Conservation (phyloP, 2,888 invertebrate genomes). For the Eupelmus urozonus region DNA sequence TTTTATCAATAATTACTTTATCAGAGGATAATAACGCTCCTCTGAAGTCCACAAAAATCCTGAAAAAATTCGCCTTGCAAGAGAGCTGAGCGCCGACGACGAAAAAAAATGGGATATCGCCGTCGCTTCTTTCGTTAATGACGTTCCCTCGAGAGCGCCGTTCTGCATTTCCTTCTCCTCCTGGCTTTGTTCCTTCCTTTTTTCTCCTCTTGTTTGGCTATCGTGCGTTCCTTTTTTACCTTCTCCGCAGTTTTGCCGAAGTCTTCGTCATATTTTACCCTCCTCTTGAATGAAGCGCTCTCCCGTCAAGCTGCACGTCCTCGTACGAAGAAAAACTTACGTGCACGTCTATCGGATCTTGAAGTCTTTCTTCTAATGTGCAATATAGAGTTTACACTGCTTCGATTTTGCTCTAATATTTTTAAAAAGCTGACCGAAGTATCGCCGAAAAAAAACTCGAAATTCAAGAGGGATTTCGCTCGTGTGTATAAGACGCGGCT, state of each 20-base stretch:
- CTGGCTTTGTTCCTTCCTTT: slow-evolving; percentile 6
- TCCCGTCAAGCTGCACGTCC: slow-evolving; percentile 38
- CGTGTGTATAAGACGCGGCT: no score
- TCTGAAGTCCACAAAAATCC: slow-evolving; percentile 16
- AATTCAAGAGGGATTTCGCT: no score
- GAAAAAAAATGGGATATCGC: slow-evolving; percentile 24
- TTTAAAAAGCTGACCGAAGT: no score
- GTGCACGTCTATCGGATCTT: no score
- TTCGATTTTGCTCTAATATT: no score
- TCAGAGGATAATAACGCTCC: slow-evolving; percentile 6
- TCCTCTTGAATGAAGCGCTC: slow-evolving; percentile 32
- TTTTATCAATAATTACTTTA: not conserved
- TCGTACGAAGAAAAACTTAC: not conserved
- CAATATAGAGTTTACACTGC: no score
- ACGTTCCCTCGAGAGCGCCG: slow-evolving; percentile 37
- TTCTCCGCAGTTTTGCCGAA: not conserved
- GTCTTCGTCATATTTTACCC: slow-evolving; percentile 41
- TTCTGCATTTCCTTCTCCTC: not conserved
- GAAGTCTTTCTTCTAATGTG: no score
- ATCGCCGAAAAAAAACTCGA: no score
- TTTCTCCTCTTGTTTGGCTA: slow-evolving; percentile 31
- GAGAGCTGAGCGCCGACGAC: not conserved
- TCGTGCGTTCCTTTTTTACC: slow-evolving; percentile 5
- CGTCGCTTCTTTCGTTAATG: slow-evolving; percentile 38
- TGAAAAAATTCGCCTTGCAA: not conserved